Evolutionary conservation across 2,888 invertebrate species (phyloP).

Genomic region (Clitarchus hookeri): DNA sequence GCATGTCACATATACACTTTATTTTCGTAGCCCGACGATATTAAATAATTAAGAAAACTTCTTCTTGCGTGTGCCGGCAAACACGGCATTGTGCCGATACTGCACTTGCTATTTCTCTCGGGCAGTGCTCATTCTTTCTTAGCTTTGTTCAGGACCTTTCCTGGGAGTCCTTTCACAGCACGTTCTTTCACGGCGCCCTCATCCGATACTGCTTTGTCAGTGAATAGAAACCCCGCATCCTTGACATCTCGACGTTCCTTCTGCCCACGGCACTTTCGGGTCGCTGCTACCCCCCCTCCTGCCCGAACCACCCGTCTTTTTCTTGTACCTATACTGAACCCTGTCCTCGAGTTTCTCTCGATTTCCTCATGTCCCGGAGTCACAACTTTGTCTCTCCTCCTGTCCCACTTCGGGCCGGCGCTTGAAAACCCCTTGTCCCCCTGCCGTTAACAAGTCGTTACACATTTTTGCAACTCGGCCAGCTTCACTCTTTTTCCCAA

Average conservation of each 20-base stretch:
- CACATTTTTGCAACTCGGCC: too few species aligned
- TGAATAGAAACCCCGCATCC: not conserved
- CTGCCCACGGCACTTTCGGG: not conserved
- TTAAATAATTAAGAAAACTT: too few species aligned
- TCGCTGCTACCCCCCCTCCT: not conserved
- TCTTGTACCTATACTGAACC: not conserved
- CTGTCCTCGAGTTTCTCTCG: not conserved
- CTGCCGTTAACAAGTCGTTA: too few species aligned
- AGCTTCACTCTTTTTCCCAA: too few species aligned
- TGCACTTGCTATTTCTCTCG: too few species aligned
- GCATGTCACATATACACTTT: too few species aligned
- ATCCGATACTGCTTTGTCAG: conserved; percentile 3
- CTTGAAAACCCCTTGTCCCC: not conserved
- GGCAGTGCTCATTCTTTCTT: not conserved
- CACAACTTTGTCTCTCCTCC: not conserved
- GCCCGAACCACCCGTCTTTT: not conserved
- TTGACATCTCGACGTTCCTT: not conserved
- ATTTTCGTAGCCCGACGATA: too few species aligned
- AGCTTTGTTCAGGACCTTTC: not conserved
- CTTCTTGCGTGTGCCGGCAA: too few species aligned
- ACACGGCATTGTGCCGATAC: too few species aligned
- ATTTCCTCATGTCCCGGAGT: not conserved
- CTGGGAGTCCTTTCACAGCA: not conserved
- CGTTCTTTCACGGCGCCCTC: not conserved
- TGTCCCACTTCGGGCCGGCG: not conserved